Evolutionary conservation across 2,888 invertebrate genomes (phyloP).

Genomic region (Boloria selene): DNA sequence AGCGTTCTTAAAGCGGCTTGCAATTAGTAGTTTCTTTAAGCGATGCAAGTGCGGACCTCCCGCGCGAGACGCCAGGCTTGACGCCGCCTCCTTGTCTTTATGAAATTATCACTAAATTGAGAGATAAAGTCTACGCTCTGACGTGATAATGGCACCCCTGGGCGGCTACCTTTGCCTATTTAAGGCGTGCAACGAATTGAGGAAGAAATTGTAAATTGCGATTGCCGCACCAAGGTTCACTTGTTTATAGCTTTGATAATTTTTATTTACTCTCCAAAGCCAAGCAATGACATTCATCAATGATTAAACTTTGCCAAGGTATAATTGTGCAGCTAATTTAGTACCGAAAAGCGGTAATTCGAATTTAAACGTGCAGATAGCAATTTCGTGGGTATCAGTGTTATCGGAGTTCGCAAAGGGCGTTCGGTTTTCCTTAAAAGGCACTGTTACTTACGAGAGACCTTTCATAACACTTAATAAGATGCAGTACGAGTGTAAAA

Average conservation of each 20-base stretch:
- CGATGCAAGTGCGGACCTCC: conserved; percentile 62
- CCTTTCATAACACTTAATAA: conserved; percentile 78
- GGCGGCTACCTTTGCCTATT: conserved; percentile 61
- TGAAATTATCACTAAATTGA: conserved; percentile 78
- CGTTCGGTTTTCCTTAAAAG: conserved; percentile 63
- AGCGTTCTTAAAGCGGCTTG: conserved; percentile 69
- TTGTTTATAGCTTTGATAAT: conserved; percentile 22
- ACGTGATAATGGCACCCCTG: conserved; percentile 67
- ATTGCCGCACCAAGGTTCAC: conserved; percentile 17
- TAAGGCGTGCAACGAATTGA: conserved; percentile 51
- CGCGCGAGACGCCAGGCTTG: conserved; percentile 56
- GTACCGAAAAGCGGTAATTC: conserved; percentile 16
- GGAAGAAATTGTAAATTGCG: conserved; percentile 39
- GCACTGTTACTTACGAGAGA: conserved; percentile 66
- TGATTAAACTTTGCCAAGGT: not conserved
- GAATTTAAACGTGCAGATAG: conserved; percentile 35
- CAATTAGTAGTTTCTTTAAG: conserved; percentile 66
- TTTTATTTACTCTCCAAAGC: conserved; percentile 10
- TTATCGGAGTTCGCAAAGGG: conserved; percentile 49
- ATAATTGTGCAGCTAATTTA: conserved; percentile 11
- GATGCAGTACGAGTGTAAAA: conserved; percentile 70
- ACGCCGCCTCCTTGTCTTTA: conserved; percentile 61
- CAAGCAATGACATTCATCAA: conserved; percentile 1
- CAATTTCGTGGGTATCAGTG: conserved; percentile 40
- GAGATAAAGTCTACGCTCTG: conserved; percentile 68